phyloP scores from a whole-genome alignment of 2,888 invertebrate genomes.

The Dasysyrphus albostriatus region DNA sequence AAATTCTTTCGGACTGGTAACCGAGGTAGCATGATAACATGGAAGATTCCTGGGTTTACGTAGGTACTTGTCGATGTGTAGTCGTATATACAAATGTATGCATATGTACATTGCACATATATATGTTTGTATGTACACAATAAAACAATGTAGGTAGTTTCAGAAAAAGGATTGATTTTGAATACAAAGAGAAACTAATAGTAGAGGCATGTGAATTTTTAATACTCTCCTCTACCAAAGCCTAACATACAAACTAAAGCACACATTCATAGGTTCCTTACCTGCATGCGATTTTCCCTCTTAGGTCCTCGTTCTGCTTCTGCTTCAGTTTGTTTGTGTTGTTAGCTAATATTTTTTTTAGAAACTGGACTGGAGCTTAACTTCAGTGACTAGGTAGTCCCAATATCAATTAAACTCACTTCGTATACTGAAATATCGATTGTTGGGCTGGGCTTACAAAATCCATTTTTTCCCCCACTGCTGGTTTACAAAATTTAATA shows the following conservation, averaged over 20 bases:
- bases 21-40: constrained; percentile 1
- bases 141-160: constrained; percentile 28
- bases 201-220: constrained; percentile 33
- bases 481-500: neutral
- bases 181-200: constrained; percentile 35
- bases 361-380: constrained; percentile 2
- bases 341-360: constrained; percentile 30
- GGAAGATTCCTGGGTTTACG: neutral
- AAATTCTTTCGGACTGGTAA: constrained; percentile 7
- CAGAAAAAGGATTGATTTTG: constrained; percentile 35
- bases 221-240: neutral
- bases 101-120: neutral
- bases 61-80: neutral
- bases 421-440: constrained; percentile 35
- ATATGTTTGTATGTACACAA: neutral
- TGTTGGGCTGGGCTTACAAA: neutral
- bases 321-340: neutral
- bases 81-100: no score
- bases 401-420: constrained; percentile 25
- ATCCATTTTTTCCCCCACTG: neutral
- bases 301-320: neutral
- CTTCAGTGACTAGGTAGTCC: constrained; percentile 10
- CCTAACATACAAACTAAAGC: neutral
- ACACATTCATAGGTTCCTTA: neutral
- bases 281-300: neutral